A percentile compares a stretch with the other conserved stretches of the same genome.
phyloP scores from a whole-genome alignment of 2,888 invertebrate genomes.

The Cephus pulcher region DNA sequence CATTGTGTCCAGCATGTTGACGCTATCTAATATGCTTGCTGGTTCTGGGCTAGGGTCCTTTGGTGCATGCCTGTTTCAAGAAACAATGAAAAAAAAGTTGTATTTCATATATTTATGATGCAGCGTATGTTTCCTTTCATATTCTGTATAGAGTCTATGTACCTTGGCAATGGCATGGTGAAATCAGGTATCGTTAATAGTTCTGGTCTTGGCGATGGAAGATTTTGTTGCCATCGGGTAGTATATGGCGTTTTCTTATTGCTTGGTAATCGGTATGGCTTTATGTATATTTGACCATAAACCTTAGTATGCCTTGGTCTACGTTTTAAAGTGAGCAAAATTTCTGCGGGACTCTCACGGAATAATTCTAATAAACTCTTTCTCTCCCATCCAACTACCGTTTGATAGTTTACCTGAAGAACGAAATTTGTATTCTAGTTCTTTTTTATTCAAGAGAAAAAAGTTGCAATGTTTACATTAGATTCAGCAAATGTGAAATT shows the following conservation, averaged over 20 bases:
- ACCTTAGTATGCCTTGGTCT: slow-evolving; percentile 85
- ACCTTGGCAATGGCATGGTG: slow-evolving; percentile 72
- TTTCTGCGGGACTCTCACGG: slow-evolving; percentile 83
- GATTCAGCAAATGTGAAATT: not conserved
- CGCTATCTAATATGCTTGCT: slow-evolving; percentile 52
- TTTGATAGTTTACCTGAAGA: slow-evolving; percentile 76
- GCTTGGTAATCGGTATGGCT: slow-evolving; percentile 79
- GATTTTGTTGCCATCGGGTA: slow-evolving; percentile 75
- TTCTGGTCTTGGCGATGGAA: slow-evolving; percentile 75
- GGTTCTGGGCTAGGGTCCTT: slow-evolving; percentile 59
- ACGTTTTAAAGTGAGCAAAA: slow-evolving; percentile 84
- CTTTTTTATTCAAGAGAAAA: not conserved
- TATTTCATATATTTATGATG: slow-evolving; percentile 12
- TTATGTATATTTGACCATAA: slow-evolving; percentile 79
- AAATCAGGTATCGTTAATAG: slow-evolving; percentile 73
- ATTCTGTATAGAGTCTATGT: not conserved
- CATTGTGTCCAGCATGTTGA: slow-evolving; percentile 55
- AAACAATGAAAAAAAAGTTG: slow-evolving; percentile 25
- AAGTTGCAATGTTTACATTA: not conserved
- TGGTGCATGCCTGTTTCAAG: slow-evolving; percentile 45
- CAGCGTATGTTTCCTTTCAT: not conserved
- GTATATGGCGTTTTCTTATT: slow-evolving; percentile 76
- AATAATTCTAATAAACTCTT: slow-evolving; percentile 80
- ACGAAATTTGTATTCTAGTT: slow-evolving; percentile 18
- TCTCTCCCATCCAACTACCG: slow-evolving; percentile 84